Base-by-base conservation (phyloP, 2,888 invertebrate species). In the Dasysyrphus albostriatus region DNA sequence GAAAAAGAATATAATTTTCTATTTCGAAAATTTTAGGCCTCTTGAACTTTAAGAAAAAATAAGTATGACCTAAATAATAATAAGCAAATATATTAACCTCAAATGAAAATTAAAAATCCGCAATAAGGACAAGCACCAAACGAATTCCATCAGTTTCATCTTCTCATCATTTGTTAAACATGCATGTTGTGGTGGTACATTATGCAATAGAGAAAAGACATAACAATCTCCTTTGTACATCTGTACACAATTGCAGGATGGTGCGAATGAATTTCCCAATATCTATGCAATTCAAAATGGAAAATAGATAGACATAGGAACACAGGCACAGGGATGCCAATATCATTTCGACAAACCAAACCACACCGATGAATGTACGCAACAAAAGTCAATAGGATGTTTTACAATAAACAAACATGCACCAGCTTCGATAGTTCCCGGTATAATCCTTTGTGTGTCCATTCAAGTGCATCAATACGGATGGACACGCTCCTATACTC, bases 381-480 rank as follows among this genome's bases (percentile, higher is more conserved):
- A 73, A 61, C 74, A 49, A 78, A 87, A 87, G 85, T 87, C 85
- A 78, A 87, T 87, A 78, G 78, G 82, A 87, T 83, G 83, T 83
- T 87, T 78, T 82, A 87, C 82, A 87, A 74, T 83, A 82, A 65
- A 63, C 85, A 87, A 85, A 87, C 85, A 87, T 73, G 78, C 44
- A 70, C 10, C 39, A 49, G 49, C 39, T 19, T 32, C 24, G 44
- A 83, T 61, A 75, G 74, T 74, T 63, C 51, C 63, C 39, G 65
- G 44, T 78, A 3, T 39, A 77, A 85, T 77, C 85, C 85, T 85
- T 82, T 78, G 85, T 59, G 59, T 75, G 70, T 70, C 70, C 69
- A 63, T 82, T 83, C 82, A 65, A 74, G 85, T 69, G 82, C 63
- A 87, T 56, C 73, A 44, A 74, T 87, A 74, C 85, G 85, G 82